Conservation (phyloP, 2,113 vertebrate genomes). For the Machaerirhynchus nigripectus region DNA sequence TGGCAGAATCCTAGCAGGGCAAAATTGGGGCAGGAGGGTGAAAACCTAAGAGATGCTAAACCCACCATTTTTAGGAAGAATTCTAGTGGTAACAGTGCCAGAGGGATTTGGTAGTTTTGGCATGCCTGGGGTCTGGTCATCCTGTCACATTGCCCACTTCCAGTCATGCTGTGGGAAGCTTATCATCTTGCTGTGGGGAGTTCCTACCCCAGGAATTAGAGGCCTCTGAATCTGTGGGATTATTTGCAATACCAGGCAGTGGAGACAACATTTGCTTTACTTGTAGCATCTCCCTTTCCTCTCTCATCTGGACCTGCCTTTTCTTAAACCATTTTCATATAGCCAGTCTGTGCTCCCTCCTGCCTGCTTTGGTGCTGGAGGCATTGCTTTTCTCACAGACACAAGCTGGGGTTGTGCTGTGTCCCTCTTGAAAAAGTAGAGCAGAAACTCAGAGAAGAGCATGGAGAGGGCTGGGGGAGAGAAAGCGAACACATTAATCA, state of each 20-base stretch:
- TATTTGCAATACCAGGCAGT: background rate
- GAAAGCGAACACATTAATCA: background rate
- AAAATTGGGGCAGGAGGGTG: background rate
- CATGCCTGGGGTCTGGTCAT: background rate
- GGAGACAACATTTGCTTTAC: background rate
- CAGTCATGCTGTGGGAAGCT: background rate
- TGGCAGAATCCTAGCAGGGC: background rate
- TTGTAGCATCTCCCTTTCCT: background rate
- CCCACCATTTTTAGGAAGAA: background rate
- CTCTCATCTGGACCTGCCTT: background rate
- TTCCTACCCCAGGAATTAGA: background rate
- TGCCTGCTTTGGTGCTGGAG: background rate
- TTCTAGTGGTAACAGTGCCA: background rate
- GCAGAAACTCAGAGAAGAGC: background rate
- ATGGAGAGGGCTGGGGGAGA: background rate
- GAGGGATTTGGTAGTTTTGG: background rate
- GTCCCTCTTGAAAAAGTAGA: background rate
- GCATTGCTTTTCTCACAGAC: background rate
- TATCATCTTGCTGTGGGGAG: background rate
- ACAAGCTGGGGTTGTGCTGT: background rate
- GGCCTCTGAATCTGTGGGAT: background rate
- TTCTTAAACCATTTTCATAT: background rate
- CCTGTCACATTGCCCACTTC: background rate
- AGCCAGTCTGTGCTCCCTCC: rapidly evolving
- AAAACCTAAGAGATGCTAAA: background rate